Evolutionary conservation across 2,797 vertebrate genomes (phyloP).

Genomic region (Triplophysa yarkandensis): DNA sequence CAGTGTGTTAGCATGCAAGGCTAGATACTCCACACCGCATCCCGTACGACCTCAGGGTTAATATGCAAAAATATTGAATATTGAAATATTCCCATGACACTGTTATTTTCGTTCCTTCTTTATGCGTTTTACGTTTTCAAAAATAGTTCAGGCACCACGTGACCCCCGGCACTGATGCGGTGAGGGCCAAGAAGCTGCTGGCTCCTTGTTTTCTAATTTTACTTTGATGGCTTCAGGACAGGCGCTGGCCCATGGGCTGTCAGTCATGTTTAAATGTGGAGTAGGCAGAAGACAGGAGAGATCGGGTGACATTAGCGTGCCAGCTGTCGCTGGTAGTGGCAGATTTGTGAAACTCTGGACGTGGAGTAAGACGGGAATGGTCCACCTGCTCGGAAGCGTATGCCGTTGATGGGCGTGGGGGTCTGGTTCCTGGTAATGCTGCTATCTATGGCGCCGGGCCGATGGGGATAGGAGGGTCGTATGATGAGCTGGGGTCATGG

Average conservation of each 20-base stretch:
- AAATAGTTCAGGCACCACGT: background rate
- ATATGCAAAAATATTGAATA: background rate
- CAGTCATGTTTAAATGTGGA: slow-evolving; percentile 54
- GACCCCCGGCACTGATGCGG: slow-evolving; percentile 13
- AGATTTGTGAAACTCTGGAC: slow-evolving; percentile 35
- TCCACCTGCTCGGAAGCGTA: slow-evolving; percentile 52
- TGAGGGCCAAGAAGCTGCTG: slow-evolving; percentile 40
- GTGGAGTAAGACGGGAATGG: slow-evolving; percentile 48
- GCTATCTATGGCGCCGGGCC: slow-evolving; percentile 46
- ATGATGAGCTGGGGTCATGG: slow-evolving; percentile 31
- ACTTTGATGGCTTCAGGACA: slow-evolving; percentile 42
- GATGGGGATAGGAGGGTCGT: slow-evolving; percentile 27
- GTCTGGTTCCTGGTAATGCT: slow-evolving; percentile 61
- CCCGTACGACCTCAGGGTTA: background rate
- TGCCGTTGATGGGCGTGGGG: slow-evolving; percentile 26
- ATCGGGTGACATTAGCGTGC: slow-evolving; percentile 54
- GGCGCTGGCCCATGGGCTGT: slow-evolving; percentile 35
- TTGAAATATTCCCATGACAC: too few species aligned
- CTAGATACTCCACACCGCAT: slow-evolving; percentile 48
- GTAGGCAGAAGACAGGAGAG: slow-evolving; percentile 37
- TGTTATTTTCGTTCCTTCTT: too few species aligned
- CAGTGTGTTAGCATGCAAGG: slow-evolving; percentile 41
- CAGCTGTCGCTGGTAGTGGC: slow-evolving; percentile 50
- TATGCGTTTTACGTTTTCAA: background rate
- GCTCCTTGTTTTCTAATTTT: slow-evolving; percentile 54